Evolutionary conservation across 2,113 vertebrate species (phyloP).

Genomic region (Noctilio leporinus): DNA sequence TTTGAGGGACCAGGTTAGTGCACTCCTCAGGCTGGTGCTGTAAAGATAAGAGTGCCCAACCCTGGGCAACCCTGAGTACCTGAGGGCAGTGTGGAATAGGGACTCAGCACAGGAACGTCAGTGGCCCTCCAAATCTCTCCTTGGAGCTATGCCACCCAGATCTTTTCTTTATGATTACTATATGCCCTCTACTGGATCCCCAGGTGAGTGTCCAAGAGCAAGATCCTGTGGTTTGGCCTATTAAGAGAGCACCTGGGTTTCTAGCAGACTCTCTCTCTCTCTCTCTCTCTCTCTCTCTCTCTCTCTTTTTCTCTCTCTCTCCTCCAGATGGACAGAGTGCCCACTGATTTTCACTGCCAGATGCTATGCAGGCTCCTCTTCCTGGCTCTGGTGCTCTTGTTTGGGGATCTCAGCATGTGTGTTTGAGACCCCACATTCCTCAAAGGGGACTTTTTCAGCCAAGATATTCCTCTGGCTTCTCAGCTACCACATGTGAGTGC

Average conservation of each 20-base stretch:
- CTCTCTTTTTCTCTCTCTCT: too few relatives aligned
- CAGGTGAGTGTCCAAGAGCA: neutral
- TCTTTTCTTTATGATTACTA: neutral
- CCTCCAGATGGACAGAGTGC: neutral
- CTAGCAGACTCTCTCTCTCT: neutral
- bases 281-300: too few relatives aligned
- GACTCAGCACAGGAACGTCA: neutral
- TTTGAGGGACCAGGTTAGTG: neutral
- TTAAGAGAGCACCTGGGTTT: neutral
- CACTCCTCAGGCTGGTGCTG: neutral
- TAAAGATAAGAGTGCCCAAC: neutral
- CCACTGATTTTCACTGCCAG: neutral
- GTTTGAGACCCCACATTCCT: neutral
- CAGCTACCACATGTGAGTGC: neutral
- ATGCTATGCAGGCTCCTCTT: neutral
- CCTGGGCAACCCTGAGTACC: too few relatives aligned
- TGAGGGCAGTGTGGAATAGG: neutral
- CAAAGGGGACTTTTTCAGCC: neutral
- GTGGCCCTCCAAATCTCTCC: neutral
- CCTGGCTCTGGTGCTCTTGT: neutral
- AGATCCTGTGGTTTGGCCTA: neutral
- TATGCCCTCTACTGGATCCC: neutral
- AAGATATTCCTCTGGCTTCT: neutral
- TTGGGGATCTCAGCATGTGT: neutral
- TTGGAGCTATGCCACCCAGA: neutral